These are phyloP conservation scores for Machimus atricapillus DNA, from an alignment of 2,888 invertebrate genomes.

Conservation along the genomic window DNA sequence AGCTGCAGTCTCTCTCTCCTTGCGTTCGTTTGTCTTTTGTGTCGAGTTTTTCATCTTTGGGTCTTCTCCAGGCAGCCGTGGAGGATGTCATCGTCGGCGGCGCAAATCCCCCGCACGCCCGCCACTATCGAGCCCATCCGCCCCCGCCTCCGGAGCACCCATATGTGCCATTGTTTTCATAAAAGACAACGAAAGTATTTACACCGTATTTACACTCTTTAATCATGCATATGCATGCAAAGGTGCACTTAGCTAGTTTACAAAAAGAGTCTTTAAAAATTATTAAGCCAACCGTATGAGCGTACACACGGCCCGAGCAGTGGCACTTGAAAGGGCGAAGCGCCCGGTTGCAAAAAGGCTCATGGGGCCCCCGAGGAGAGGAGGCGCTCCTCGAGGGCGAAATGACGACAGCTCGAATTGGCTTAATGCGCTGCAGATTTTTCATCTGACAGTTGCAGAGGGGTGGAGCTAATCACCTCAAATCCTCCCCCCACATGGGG, in stretches of 20 bases:
- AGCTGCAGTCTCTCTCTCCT: conserved; percentile 7
- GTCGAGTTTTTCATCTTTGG: neutral
- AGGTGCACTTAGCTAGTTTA: conserved; percentile 35
- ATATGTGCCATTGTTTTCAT: conserved; percentile 39
- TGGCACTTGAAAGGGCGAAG: conserved; percentile 24
- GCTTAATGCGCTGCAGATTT: conserved; percentile 37
- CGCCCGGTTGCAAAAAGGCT: conserved; percentile 15
- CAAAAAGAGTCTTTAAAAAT: conserved; percentile 32
- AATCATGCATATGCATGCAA: conserved; percentile 42
- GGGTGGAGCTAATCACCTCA: conserved; percentile 24
- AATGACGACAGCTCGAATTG: conserved; percentile 36
- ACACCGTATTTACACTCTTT: conserved; percentile 42
- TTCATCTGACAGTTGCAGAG: neutral
- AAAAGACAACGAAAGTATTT: conserved; percentile 45
- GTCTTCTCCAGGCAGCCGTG: neutral
- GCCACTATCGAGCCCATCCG: neutral
- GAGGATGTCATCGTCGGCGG: neutral
- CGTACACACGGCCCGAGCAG: neutral
- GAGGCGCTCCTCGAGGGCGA: neutral
- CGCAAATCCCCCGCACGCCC: neutral
- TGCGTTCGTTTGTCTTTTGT: conserved; percentile 16
- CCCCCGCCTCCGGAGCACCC: neutral
- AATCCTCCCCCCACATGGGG: neutral
- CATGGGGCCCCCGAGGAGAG: neutral
- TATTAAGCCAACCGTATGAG: neutral